Evolutionary conservation across 2,888 invertebrate species (phyloP).

Genomic region (Gari tellinella): DNA sequence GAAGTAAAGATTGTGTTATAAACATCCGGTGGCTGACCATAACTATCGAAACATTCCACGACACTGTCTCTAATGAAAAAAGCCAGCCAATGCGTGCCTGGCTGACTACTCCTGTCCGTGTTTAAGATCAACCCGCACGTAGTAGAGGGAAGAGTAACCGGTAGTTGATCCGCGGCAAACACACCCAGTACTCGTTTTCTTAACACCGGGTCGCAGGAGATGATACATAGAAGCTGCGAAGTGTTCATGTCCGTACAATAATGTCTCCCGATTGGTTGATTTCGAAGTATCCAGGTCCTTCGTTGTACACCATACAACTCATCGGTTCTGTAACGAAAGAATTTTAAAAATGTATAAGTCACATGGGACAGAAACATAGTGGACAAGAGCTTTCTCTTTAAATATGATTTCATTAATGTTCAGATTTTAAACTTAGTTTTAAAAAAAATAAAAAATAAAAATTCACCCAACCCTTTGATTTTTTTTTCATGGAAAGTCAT

Average conservation of each 20-base stretch:
- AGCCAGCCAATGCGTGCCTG: constrained; percentile 29
- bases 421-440: too few relatives aligned
- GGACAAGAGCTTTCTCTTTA: too few relatives aligned
- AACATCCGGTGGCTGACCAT: constrained; percentile 1
- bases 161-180: constrained; percentile 15
- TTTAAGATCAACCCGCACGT: constrained; percentile 30
- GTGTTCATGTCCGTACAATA: constrained; percentile 21
- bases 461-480: too few relatives aligned
- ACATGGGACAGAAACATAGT: too few relatives aligned
- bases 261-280: constrained; percentile 19
- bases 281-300: constrained; percentile 25
- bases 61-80: constrained; percentile 15
- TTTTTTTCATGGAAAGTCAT: too few relatives aligned
- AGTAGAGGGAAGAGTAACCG: background rate
- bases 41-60: constrained; percentile 2
- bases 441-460: too few relatives aligned
- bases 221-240: constrained; percentile 15
- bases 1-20: constrained; percentile 1
- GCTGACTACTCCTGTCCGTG: constrained; percentile 13
- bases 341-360: too few relatives aligned
- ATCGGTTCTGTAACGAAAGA: constrained; percentile 10
- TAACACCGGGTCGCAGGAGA: constrained; percentile 7
- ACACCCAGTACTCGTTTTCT: background rate
- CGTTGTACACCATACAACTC: constrained; percentile 16
- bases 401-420: too few relatives aligned